Base-by-base conservation (phyloP, 2,797 vertebrate genomes). In the Sternotherus odoratus region DNA sequence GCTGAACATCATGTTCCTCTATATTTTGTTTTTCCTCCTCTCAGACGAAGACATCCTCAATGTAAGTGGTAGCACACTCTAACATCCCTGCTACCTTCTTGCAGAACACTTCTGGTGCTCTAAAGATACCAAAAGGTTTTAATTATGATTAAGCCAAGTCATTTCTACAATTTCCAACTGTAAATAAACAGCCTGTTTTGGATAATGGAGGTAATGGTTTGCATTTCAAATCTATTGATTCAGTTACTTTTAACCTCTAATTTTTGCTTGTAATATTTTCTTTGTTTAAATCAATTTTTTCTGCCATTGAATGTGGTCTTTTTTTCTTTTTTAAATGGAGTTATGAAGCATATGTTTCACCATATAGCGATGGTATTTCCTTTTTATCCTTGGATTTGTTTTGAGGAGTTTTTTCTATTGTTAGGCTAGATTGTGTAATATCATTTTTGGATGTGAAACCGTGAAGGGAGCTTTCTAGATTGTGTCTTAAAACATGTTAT, bases 111-210 rank as follows among this genome's bases (percentile, higher is more conserved):
- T 96, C 97, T 97, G 96, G 30, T 95, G 95, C 95, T 96, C 94
- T 97, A 97, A 96, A 97, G 97, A 97, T 97, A 97, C 95, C 94
- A 95, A 96, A 96, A 94, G 96, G 95, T 96, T 97, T 96, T 97
- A 97, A 97, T 97, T 96, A 91, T 7, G 0, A 97, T 94, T 82
- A 95, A 97, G 90, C 86, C 94, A 95, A 96, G 93, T 28, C 83
- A 77, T 96, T 95, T 88, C 79, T 85, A 10, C 93, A 91, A 43
- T 94, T 87, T 49, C 6, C 49, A 86, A 94, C 82, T 80, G 91
- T 69, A 96, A 91, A 92, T 91, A 94, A 96, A 81, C 88, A 96
- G 95, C 87, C 86, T 95, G 91, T 81, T 96, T 89, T 92, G 95
- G 95, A 96, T 97, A 97, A 97, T 95, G 96, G 82, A 96, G 97